These are phyloP conservation scores for Pitta sordida DNA, from an alignment of 2,113 vertebrate species.

Conservation along the genomic window DNA sequence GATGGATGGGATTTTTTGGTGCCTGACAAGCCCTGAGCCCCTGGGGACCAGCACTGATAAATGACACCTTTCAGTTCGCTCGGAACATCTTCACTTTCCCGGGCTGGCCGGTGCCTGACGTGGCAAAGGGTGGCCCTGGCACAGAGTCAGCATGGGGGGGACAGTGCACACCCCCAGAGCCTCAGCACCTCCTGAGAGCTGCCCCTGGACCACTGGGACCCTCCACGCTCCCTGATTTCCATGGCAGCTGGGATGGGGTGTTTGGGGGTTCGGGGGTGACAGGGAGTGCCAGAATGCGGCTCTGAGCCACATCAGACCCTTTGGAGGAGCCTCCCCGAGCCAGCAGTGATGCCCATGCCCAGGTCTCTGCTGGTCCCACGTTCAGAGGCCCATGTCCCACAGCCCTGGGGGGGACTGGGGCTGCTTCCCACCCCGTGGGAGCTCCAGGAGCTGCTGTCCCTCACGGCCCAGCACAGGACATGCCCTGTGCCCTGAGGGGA, in stretches of 20 bases:
- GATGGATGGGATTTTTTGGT: slow-evolving; percentile 30
- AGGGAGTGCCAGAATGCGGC: background rate
- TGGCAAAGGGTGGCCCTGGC: fast-evolving
- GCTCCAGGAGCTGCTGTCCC: background rate
- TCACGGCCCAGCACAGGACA: fast-evolving
- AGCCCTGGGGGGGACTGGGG: background rate
- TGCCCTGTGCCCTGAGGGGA: fast-evolving
- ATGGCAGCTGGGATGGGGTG: background rate
- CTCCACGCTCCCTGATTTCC: background rate
- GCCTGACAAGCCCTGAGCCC: slow-evolving; percentile 23
- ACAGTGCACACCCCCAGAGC: background rate
- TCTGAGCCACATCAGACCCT: fast-evolving
- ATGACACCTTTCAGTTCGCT: slow-evolving; percentile 52
- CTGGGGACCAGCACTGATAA: slow-evolving; percentile 56
- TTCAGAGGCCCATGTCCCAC: fast-evolving
- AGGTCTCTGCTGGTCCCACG: fast-evolving
- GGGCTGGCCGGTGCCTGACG: background rate
- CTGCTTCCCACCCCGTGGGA: fast-evolving
- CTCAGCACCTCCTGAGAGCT: background rate
- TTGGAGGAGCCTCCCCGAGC: fast-evolving
- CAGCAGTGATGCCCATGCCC: fast-evolving
- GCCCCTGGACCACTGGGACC: background rate
- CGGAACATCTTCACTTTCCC: background rate
- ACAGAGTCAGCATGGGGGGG: fast-evolving
- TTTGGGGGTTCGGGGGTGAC: background rate